Conservation (phyloP, 1,140 invertebrate species). For the Heliconius melpomene region DNA sequence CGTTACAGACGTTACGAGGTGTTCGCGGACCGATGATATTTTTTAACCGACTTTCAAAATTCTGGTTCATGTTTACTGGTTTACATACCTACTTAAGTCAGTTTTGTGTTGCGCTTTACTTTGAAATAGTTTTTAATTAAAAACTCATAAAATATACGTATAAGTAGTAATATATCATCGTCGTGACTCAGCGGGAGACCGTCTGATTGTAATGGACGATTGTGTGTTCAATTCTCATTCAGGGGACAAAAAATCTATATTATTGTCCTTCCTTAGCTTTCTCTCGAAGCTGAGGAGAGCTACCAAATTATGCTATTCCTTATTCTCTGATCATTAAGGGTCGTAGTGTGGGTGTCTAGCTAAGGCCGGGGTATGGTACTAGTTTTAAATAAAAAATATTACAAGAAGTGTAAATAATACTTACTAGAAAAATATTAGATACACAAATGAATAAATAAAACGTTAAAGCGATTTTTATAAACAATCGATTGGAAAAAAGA, state of each 20-base stretch:
- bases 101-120: neutral
- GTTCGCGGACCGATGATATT: neutral
- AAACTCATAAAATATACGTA: neutral
- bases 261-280: no score
- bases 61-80: constrained; percentile 4
- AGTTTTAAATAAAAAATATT: neutral
- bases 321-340: no score
- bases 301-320: no score
- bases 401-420: neutral
- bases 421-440: neutral
- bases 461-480: neutral
- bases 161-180: no score
- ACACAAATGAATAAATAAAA: no score
- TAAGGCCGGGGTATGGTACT: no score
- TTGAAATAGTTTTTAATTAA: neutral
- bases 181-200: no score
- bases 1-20: neutral
- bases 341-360: no score
- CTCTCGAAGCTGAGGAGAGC: no score
- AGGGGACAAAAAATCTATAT: no score
- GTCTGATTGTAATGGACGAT: no score
- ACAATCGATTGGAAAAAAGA: neutral
- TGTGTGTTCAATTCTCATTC: no score
- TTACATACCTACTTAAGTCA: constrained; percentile 9
- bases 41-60: constrained; percentile 13